These are phyloP conservation scores for Macrocentrus cingulum DNA, from an alignment of 1,140 invertebrate species.

Conservation along the genomic window DNA sequence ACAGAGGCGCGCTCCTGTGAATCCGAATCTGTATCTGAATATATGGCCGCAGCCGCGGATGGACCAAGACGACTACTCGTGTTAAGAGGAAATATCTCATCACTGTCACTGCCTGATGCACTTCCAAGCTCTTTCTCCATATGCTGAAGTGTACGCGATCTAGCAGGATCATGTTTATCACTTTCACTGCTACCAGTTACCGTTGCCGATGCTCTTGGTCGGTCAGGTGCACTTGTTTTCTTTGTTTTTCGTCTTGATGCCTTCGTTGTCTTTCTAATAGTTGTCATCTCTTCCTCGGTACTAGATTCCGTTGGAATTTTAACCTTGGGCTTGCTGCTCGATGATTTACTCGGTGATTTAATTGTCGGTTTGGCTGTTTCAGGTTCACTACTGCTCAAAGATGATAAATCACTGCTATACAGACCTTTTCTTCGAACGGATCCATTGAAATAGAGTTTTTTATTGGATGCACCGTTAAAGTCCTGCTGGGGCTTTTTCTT, in stretches of 20 bases:
- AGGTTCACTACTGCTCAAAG: slow-evolving; percentile 65
- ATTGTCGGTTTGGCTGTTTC: slow-evolving; percentile 43
- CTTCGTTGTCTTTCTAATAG: slow-evolving; percentile 29
- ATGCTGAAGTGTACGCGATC: slow-evolving; percentile 64
- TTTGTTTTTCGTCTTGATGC: slow-evolving; percentile 44
- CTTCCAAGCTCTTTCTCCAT: slow-evolving; percentile 70
- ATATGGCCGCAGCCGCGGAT: slow-evolving; percentile 65
- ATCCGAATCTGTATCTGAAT: slow-evolving; percentile 73
- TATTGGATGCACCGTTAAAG: slow-evolving; percentile 71
- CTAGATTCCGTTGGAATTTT: slow-evolving; percentile 49
- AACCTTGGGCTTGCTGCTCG: slow-evolving; percentile 16
- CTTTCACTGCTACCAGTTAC: slow-evolving; percentile 47
- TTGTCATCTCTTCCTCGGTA: slow-evolving; percentile 46
- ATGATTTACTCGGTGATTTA: slow-evolving; percentile 37
- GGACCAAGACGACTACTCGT: slow-evolving; percentile 42
- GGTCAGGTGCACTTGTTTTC: slow-evolving; percentile 44
- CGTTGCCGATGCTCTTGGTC: slow-evolving; percentile 30
- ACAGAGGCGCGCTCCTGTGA: slow-evolving; percentile 64
- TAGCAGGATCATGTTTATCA: slow-evolving; percentile 44
- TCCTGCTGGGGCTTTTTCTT: slow-evolving; percentile 63
- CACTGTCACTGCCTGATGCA: slow-evolving; percentile 71
- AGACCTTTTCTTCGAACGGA: slow-evolving; percentile 66
- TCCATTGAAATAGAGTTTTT: slow-evolving; percentile 76
- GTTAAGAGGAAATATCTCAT: slow-evolving; percentile 69
- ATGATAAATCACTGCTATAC: slow-evolving; percentile 68